Evolutionary conservation across 2,113 vertebrate species (phyloP).

Genomic region (Deroptyus accipitrinus): DNA sequence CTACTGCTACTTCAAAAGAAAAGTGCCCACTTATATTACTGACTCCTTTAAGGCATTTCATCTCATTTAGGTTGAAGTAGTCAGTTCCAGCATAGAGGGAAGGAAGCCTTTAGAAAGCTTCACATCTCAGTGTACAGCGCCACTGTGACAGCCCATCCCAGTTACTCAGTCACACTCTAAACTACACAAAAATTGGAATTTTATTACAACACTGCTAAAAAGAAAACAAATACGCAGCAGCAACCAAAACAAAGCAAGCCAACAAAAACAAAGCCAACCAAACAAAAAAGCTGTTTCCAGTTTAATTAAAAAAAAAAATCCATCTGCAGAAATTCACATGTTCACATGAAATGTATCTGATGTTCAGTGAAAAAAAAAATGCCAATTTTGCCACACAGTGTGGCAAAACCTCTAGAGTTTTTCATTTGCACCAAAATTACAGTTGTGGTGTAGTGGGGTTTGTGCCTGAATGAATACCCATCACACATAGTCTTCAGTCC

Average conservation of each 20-base stretch:
- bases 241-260: neutral
- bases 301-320: neutral
- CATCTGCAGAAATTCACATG: neutral
- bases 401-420: neutral
- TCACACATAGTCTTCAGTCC: neutral
- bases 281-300: neutral
- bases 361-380: neutral
- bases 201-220: neutral
- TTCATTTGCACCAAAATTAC: neutral
- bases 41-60: neutral
- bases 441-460: neutral
- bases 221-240: neutral
- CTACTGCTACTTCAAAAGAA: neutral
- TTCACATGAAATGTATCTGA: neutral
- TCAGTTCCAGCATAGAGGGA: neutral
- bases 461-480: no score
- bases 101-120: neutral
- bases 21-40: neutral
- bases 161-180: neutral
- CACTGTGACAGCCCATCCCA: no score
- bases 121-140: neutral
- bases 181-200: neutral
- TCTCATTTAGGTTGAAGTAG: neutral
- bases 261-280: neutral
- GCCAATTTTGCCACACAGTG: accelerated